Base-by-base conservation (phyloP, 2,888 invertebrate species). In the Nemotelus nigrinus region DNA sequence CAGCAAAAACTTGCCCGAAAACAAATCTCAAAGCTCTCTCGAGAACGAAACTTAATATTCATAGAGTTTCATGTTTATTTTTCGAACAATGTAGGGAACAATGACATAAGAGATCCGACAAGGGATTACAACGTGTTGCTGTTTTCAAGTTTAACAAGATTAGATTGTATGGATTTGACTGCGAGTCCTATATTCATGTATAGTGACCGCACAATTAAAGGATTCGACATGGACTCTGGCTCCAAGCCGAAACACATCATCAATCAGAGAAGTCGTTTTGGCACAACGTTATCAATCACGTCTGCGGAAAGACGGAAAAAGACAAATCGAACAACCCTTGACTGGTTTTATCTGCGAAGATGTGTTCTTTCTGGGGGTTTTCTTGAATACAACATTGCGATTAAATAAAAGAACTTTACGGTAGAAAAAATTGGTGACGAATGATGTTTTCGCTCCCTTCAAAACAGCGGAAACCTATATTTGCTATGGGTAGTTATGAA, bases 171-270 rank as follows among this genome's bases (percentile, higher is more conserved):
- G 74, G 74, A 60, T 74, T 74, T 63, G 39, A 50, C 25, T 68
- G 39, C 25, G 39, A 7, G 39, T 3, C 70, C 43, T 41, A 55
- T 63, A 25, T 63, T 43, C 63, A 3, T 7, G 8, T 50, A 48
- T n/a, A n/a, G 47, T 48, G 74, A 74, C 74, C 74, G 48, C 74
- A 74, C 74, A 74, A 74, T 74, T 74, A 74, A 48, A 74, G 60
- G 43, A 74, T 74, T 63, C 74, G 74, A 63, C 50, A 74, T 48
- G 63, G 39, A 72, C n/a, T 57, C 41, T 39, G 60, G 41, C 50
- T 45, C 39, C 8, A 47, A 48, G 50, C 8, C 43, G 41, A 39
- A 60, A 50, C 63, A 72, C 72, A 72, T 58, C 72, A 72, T 57
- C 72, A 72, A 74, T 74, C 74, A 74, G 44, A 60, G 8, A 60